Evolutionary conservation across 1,140 invertebrate species (phyloP), one percentile per base, ranked within the genome.

Genomic region (Octopus sinensis): DNA sequence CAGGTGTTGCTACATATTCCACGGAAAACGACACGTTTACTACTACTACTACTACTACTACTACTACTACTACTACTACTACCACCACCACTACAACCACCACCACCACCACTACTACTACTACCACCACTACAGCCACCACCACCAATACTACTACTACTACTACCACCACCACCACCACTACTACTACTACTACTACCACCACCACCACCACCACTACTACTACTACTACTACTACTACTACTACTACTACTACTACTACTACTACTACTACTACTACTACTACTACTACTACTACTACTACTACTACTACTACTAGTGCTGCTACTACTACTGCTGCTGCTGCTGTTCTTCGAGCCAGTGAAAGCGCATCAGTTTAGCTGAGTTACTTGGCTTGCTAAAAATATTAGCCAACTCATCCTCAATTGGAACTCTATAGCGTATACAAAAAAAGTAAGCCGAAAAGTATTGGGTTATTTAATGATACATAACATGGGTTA

Each of bases 11-110:
- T 43, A 43, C 30, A 43, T 43, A 43, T 43, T 43, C 30, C 30
- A 43, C 30, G 30, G 3, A 43, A 43, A 43, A 43, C 30, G 30
- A 43, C 30, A 43, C 30, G 30, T 43, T 43, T 62, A 62, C 56
- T 62, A 62, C 56, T 62, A 62, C 56, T 62, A 62, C 56, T 62
- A 62, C 56, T 62, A 62, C 56, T 62, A 62, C 56, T 62, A 62
- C 56, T 62, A 62, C 1, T 62, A 4, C 56, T 62, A 4, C 56
- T 62, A 62, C 56, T 2, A 62, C 56, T 62, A 62, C 56, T 62
- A 62, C 56, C 23, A 23, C 23, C 23, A 23, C 23, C 23, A 23
- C 23, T 0, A 23, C 23, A 0, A 23, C 23, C 23, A 23, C 23
- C 23, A 23, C 23, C 23, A n/a, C n/a, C n/a, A n/a, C 56, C 3